Conservation (phyloP, 2,113 vertebrate species). For the Mobula hypostoma region DNA sequence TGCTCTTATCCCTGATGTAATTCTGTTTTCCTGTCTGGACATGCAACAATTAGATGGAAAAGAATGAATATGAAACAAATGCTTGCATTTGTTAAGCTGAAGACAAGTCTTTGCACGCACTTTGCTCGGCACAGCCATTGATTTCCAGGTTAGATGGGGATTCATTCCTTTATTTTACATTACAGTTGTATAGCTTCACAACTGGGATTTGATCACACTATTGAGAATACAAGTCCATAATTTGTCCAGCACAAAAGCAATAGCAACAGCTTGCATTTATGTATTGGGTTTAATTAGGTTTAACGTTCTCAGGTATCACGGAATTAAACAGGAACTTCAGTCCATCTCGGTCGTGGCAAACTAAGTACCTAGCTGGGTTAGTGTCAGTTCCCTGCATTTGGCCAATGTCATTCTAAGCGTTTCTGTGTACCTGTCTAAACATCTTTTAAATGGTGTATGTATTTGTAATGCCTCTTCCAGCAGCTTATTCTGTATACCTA, state of each 20-base stretch:
- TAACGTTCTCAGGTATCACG: no score
- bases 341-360: no score
- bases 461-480: no score
- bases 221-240: background rate
- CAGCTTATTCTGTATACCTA: no score
- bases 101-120: background rate
- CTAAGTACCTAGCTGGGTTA: no score
- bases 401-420: no score
- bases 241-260: background rate
- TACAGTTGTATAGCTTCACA: background rate
- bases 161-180: background rate
- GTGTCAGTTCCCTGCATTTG: no score
- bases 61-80: conserved; percentile 21
- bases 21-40: conserved; percentile 9
- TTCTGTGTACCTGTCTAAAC: no score
- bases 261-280: background rate
- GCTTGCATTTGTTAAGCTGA: background rate
- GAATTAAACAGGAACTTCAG: no score
- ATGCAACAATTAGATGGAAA: background rate
- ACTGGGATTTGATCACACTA: background rate
- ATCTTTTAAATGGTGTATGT: no score
- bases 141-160: background rate
- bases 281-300: background rate
- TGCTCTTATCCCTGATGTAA: conserved; percentile 7
- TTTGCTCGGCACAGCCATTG: no score